Evolutionary conservation across 1,140 invertebrate genomes (phyloP), one percentile per base, ranked within the genome.

Genomic region (Leptinotarsa undecemlineata): DNA sequence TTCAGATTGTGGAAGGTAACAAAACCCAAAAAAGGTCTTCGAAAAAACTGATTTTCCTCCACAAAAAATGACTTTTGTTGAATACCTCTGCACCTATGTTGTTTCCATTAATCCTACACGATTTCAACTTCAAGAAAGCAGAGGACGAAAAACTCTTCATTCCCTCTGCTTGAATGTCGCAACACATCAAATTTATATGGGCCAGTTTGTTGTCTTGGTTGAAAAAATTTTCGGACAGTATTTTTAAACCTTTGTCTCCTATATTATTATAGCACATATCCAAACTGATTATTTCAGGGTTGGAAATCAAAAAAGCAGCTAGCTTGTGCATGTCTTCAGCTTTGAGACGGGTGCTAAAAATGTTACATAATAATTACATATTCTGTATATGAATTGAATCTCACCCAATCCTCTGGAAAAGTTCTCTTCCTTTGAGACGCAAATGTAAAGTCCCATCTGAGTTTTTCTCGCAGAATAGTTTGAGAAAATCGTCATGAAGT

Each of bases 181-280:
- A 90, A 71, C 87, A 86, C 80, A 86, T 86, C 1, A 90, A 76
- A 80, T 89, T 87, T 14, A 90, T 75, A 77, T 89, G 84, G 72
- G 86, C 79, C 48, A 91, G 69, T 71, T 83, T 73, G 42, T 86
- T 82, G n/a, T 82, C 68, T 74, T 71, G 47, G 15, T 21, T 64
- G 26, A 79, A 73, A 47, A 77, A 71, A 17, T 75, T 71, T 68
- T 85, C 73, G 2, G 84, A 80, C 2, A 90, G 73, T 76, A 85
- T 85, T 33, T 83, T 83, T 33, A 90, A 86, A 0, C 89, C 89
- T 17, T 75, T 71, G 74, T 88, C 85, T 0, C 85, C 86, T 13
- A 91, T 87, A 71, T 86, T 68, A 72, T 91, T 91, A 75, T 88
- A 89, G 17, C 85, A 82, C 19, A 91, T 81, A 76, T 88, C 87